phyloP scores from a whole-genome alignment of 2,888 invertebrate genomes.

The Pandemis cinnamomeana region DNA sequence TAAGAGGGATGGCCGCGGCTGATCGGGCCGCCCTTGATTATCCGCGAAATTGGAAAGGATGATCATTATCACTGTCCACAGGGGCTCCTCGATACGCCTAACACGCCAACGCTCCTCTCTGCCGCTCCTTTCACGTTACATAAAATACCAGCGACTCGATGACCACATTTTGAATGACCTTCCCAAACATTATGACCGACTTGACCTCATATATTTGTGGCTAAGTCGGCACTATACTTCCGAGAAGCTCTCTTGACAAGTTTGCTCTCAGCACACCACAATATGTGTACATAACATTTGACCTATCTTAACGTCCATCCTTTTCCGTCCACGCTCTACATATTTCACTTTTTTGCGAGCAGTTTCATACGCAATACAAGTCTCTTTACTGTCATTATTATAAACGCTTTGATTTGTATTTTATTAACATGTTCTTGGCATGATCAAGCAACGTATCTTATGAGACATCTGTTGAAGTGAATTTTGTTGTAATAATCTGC shows the following conservation, averaged over 20 bases:
- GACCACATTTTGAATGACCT: conserved; percentile 5
- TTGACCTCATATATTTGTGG: conserved; percentile 4
- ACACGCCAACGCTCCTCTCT: background rate
- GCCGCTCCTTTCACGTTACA: background rate
- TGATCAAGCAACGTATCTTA: background rate
- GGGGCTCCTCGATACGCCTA: background rate
- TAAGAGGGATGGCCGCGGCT: conserved; percentile 18
- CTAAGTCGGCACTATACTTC: background rate
- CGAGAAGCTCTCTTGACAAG: background rate
- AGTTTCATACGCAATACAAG: background rate
- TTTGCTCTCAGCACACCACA: background rate
- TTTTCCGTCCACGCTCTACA: background rate
- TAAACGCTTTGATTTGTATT: background rate
- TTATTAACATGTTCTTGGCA: background rate
- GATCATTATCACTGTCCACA: background rate
- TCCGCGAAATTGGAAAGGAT: background rate
- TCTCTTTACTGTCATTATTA: background rate
- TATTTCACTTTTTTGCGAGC: background rate
- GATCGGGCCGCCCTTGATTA: conserved; percentile 12
- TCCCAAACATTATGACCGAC: background rate
- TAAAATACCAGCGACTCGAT: background rate
- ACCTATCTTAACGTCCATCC: conserved; percentile 3
- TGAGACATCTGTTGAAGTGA: background rate
- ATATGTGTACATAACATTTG: conserved; percentile 8
- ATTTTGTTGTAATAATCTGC: background rate